Evolutionary conservation across 1,140 invertebrate species (phyloP).

Genomic region (Drosophila kepulauana): DNA sequence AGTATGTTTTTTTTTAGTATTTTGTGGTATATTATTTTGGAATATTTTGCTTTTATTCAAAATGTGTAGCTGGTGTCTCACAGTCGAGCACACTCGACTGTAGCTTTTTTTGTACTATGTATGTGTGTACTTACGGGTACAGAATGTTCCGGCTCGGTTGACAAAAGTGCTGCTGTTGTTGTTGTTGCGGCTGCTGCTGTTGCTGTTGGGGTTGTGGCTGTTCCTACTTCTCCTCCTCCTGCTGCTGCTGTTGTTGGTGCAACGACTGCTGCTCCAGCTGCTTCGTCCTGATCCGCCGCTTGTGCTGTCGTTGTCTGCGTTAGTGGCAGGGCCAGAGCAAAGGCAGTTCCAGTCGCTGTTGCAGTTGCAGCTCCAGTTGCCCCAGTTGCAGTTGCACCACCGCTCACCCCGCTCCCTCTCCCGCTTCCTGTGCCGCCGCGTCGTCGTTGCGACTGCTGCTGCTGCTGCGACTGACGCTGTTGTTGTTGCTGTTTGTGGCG

Average conservation of each 20-base stretch:
- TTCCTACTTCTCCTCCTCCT: conserved; percentile 28
- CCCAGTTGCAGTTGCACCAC: conserved; percentile 39
- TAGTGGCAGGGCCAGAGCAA: conserved; percentile 83
- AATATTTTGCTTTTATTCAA: too few species aligned
- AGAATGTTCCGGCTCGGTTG: conserved; percentile 84
- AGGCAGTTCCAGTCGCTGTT: conserved; percentile 45
- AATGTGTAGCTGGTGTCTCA: too few species aligned
- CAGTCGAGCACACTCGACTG: too few species aligned
- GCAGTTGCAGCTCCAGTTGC: conserved; percentile 36
- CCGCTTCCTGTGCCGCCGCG: conserved; percentile 36
- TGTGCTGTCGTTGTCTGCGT: conserved; percentile 57
- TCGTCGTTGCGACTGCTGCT: conserved; percentile 59
- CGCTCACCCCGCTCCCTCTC: conserved; percentile 11
- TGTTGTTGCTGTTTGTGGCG: conserved; percentile 51
- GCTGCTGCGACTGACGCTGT: conserved; percentile 27
- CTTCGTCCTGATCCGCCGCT: conserved; percentile 40
- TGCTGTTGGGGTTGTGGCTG: conserved; percentile 26
- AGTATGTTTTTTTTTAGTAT: too few species aligned
- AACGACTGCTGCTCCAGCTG: conserved; percentile 25
- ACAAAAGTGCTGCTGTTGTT: conserved; percentile 77
- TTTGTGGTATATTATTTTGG: too few species aligned
- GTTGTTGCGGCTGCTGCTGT: conserved; percentile 33
- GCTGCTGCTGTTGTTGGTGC: conserved; percentile 38
- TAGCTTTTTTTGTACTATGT: too few species aligned
- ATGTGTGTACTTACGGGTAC: conserved; percentile 82